A percentile compares a stretch with the other conserved stretches of the same genome.
Evolutionary conservation across 2,797 vertebrate species (phyloP).

Genomic region (Phylloscopus collybita): DNA sequence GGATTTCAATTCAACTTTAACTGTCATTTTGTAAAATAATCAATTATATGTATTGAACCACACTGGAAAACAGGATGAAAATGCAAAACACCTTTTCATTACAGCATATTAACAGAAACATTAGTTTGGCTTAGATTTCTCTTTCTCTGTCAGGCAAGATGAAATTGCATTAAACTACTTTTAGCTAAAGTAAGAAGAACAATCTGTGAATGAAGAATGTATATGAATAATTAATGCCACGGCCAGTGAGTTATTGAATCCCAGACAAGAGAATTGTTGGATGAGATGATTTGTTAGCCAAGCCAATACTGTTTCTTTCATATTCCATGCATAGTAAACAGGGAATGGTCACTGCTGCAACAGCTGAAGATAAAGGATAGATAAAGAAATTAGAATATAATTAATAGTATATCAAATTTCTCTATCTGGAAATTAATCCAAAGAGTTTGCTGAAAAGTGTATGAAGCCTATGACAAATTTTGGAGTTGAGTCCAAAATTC

Average conservation of each 20-base stretch:
- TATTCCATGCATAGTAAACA: background rate
- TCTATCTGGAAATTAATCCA: background rate
- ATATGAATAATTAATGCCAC: background rate
- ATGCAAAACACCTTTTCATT: background rate
- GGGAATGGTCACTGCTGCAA: background rate
- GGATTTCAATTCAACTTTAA: background rate
- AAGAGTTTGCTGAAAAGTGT: background rate
- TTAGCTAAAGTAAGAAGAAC: background rate
- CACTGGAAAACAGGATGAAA: background rate
- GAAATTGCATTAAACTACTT: constrained; percentile 32
- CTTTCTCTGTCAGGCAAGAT: background rate
- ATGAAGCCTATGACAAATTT: background rate
- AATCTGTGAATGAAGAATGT: constrained; percentile 4
- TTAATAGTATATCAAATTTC: background rate
- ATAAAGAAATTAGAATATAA: background rate
- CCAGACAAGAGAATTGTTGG: background rate
- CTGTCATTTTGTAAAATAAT: background rate
- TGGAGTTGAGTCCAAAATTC: background rate
- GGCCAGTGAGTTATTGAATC: background rate
- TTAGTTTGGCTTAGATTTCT: constrained; percentile 1
- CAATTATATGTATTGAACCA: background rate
- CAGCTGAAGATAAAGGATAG: background rate
- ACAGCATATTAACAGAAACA: background rate
- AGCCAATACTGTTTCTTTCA: background rate
- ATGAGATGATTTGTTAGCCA: background rate